These are phyloP conservation scores for Sebastes schlegelii DNA, from an alignment of 2,113 vertebrate species.

Conservation along the genomic window DNA sequence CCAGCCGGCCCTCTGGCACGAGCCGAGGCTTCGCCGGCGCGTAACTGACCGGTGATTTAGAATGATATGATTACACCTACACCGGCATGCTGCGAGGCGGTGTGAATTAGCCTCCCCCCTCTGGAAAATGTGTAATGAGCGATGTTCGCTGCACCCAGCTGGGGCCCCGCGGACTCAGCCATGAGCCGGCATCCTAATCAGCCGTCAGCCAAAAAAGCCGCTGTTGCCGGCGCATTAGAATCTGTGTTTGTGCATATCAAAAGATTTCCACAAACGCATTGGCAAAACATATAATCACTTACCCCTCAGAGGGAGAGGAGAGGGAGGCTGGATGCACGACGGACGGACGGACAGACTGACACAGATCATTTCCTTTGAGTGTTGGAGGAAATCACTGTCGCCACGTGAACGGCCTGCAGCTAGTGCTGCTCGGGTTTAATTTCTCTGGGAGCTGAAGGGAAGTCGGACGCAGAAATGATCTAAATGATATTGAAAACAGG, in stretches of 20 bases:
- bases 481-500: not conserved
- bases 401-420: constrained; percentile 27
- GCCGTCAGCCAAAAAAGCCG: constrained; percentile 76
- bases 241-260: constrained; percentile 86
- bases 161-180: constrained; percentile 81
- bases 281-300: constrained; percentile 85
- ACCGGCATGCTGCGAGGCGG: constrained; percentile 76
- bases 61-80: constrained; percentile 86
- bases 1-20: constrained; percentile 74
- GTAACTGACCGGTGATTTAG: constrained; percentile 83
- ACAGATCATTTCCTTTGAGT: constrained; percentile 55
- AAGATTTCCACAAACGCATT: constrained; percentile 79
- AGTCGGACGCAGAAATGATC: not conserved
- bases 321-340: constrained; percentile 23
- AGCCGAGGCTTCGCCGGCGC: constrained; percentile 59
- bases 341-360: constrained; percentile 58
- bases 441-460: not conserved
- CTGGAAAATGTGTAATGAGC: constrained; percentile 84
- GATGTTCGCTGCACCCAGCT: constrained; percentile 85
- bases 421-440: not conserved
- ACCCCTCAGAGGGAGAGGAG: constrained; percentile 63
- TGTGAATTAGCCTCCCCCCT: constrained; percentile 75
- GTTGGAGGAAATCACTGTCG: constrained; percentile 32
- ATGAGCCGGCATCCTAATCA: constrained; percentile 88
- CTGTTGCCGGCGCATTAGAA: constrained; percentile 75